Evolutionary conservation across 2,888 invertebrate genomes (phyloP).

Genomic region (Dicyrtomina minuta): DNA sequence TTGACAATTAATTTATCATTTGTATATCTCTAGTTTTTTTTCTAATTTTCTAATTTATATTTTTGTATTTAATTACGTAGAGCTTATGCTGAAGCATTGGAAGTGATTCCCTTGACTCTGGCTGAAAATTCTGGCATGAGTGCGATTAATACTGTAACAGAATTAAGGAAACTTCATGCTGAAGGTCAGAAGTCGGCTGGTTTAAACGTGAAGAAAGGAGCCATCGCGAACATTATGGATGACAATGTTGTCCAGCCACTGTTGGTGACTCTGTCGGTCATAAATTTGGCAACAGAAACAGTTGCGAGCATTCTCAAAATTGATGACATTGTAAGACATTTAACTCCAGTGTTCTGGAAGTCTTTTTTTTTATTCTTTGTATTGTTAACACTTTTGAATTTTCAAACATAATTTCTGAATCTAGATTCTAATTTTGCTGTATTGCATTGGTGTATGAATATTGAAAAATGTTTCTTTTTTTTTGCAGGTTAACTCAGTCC

Average conservation of each 20-base stretch:
- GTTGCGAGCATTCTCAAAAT: slow-evolving; percentile 97
- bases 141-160: slow-evolving; percentile 93
- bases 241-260: slow-evolving; percentile 98
- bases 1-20: too few species aligned
- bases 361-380: background rate
- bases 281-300: slow-evolving; percentile 93
- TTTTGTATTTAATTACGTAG: slow-evolving; percentile 57
- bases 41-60: background rate
- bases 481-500: slow-evolving; percentile 27
- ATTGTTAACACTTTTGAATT: background rate
- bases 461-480: background rate
- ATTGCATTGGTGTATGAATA: background rate
- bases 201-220: slow-evolving; percentile 94
- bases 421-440: background rate
- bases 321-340: slow-evolving; percentile 97
- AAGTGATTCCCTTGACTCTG: slow-evolving; percentile 86
- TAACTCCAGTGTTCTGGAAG: too few species aligned
- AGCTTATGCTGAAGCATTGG: slow-evolving; percentile 93
- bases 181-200: slow-evolving; percentile 82
- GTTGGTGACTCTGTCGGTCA: slow-evolving; percentile 88
- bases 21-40: too few species aligned
- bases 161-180: slow-evolving; percentile 90
- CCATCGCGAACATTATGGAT: slow-evolving; percentile 92
- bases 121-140: slow-evolving; percentile 91
- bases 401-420: too few species aligned